Conservation (phyloP, 2,113 vertebrate species). For the Epinephelus moara region DNA sequence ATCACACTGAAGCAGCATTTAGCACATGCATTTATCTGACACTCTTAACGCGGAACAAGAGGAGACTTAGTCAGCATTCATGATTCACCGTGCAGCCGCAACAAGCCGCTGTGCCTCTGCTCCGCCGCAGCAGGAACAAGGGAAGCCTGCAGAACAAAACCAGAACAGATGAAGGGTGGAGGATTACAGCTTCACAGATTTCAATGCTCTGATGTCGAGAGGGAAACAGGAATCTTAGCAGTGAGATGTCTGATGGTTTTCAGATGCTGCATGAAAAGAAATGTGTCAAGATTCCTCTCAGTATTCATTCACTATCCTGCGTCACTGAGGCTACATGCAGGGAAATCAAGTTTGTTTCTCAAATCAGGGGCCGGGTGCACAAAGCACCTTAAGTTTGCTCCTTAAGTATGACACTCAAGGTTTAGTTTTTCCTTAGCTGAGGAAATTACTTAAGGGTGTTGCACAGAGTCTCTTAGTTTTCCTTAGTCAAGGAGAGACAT, state of each 20-base stretch:
- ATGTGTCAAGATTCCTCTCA: not conserved
- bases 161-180: conserved; percentile 15
- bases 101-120: conserved; percentile 7
- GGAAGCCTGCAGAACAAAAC: conserved; percentile 33
- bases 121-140: not conserved
- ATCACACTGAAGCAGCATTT: conserved; percentile 45
- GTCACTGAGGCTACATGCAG: too few relatives aligned
- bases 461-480: too few relatives aligned
- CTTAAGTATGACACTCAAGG: too few relatives aligned
- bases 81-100: conserved; percentile 21
- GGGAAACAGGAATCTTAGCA: not conserved
- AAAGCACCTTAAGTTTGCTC: too few relatives aligned
- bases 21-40: conserved; percentile 42
- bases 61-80: conserved; percentile 42
- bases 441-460: too few relatives aligned
- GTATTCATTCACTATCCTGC: too few relatives aligned
- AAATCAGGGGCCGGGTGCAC: too few relatives aligned
- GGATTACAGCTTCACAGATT: conserved; percentile 26
- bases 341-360: too few relatives aligned
- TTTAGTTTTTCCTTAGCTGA: too few relatives aligned
- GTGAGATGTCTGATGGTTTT: not conserved
- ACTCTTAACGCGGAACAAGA: conserved; percentile 30
- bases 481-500: too few relatives aligned
- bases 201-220: conserved; percentile 3
- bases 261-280: not conserved